These are phyloP conservation scores for Xenops minutus DNA, from an alignment of 2,797 vertebrate species.

Conservation along the genomic window DNA sequence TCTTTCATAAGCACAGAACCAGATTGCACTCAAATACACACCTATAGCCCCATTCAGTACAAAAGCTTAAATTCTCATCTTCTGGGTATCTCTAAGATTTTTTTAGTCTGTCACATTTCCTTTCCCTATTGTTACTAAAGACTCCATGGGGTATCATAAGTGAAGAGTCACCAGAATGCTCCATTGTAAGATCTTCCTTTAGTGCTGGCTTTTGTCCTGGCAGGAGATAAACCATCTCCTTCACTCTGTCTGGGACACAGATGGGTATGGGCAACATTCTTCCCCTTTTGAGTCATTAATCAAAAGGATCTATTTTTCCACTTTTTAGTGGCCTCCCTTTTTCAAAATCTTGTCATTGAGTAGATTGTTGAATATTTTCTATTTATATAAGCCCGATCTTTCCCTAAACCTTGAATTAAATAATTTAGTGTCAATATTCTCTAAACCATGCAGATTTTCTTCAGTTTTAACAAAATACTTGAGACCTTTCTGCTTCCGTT, in stretches of 20 bases:
- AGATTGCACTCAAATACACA: background rate
- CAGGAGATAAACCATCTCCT: slow-evolving; percentile 48
- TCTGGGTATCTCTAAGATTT: background rate
- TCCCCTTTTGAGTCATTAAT: slow-evolving; percentile 8
- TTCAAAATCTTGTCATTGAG: slow-evolving; percentile 17
- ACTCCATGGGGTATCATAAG: background rate
- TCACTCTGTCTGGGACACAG: slow-evolving; percentile 44
- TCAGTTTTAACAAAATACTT: background rate
- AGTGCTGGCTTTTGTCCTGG: slow-evolving; percentile 42
- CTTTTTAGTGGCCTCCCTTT: background rate
- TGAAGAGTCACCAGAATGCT: slow-evolving; percentile 44
- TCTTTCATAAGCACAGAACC: background rate
- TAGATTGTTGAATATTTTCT: slow-evolving; percentile 1
- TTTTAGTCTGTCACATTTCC: background rate
- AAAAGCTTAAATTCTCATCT: background rate
- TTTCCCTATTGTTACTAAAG: slow-evolving; percentile 27
- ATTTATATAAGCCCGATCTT: background rate
- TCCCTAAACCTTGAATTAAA: background rate
- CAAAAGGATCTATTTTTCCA: slow-evolving; percentile 43
- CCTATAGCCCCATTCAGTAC: background rate
- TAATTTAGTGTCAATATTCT: background rate
- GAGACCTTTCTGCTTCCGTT: background rate
- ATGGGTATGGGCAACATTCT: slow-evolving; percentile 42
- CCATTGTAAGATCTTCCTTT: slow-evolving; percentile 34
- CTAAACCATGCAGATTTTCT: background rate